Conservation (phyloP, 2,797 vertebrate species). For the Crenuchus spilurus region DNA sequence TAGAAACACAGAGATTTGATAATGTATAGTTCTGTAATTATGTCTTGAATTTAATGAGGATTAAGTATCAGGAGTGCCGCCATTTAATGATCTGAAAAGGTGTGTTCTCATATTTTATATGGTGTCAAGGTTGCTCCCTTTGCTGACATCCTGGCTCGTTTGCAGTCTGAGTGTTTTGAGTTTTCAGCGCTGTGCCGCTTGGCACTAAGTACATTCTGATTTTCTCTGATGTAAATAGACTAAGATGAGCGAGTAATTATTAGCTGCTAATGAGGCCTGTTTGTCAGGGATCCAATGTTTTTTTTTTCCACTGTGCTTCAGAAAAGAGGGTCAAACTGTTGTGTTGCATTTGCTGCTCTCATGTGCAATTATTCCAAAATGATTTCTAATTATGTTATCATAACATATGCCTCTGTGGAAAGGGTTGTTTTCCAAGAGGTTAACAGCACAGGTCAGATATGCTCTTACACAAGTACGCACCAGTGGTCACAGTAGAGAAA, state of each 20-base stretch:
- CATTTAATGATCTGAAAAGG: slow-evolving; percentile 23
- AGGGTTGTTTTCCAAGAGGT: slow-evolving; percentile 24
- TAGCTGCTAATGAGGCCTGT: slow-evolving; percentile 44
- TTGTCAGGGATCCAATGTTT: slow-evolving; percentile 38
- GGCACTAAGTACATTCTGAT: slow-evolving; percentile 35
- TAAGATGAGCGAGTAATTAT: slow-evolving; percentile 53
- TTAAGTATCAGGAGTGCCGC: slow-evolving; percentile 9
- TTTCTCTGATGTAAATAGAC: slow-evolving; percentile 42
- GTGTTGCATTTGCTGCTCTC: slow-evolving; percentile 36
- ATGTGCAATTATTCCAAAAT: slow-evolving; percentile 51
- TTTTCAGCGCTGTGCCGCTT: neutral
- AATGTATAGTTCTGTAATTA: slow-evolving; percentile 2
- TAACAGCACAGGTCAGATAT: slow-evolving; percentile 8
- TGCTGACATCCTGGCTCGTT: neutral
- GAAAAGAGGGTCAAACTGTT: slow-evolving; percentile 40
- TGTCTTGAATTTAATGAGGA: neutral
- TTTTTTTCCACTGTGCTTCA: slow-evolving; percentile 25
- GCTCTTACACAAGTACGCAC: neutral
- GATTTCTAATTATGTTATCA: slow-evolving; percentile 48
- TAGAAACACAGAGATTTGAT: neutral
- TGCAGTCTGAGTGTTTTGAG: neutral
- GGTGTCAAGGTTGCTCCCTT: slow-evolving; percentile 8
- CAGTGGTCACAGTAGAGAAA: neutral
- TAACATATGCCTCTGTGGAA: slow-evolving; percentile 34
- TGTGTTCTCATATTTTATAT: neutral